Conservation (phyloP, 2,797 vertebrate species). For the Liparis tanakae region DNA sequence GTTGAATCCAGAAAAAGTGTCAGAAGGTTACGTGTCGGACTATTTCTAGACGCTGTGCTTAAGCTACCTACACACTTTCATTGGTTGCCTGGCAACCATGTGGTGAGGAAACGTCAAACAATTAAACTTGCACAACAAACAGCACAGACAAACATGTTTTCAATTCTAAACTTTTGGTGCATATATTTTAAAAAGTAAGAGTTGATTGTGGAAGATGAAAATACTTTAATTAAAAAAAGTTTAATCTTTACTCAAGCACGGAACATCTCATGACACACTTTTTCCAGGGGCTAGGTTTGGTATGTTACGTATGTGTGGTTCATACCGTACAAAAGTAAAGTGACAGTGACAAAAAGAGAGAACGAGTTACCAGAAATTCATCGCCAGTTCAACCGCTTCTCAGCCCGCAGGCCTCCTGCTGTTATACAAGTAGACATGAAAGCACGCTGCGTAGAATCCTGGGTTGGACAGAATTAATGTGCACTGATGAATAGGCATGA, state of each 20-base stretch:
- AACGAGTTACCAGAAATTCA: slow-evolving; percentile 42
- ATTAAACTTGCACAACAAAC: slow-evolving; percentile 1
- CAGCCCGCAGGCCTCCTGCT: slow-evolving; percentile 34
- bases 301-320: slow-evolving; percentile 2
- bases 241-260: background rate
- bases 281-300: background rate
- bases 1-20: background rate
- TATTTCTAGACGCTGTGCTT: background rate
- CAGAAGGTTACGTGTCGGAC: background rate
- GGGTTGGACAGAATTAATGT: slow-evolving; percentile 50
- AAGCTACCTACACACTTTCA: background rate
- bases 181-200: background rate
- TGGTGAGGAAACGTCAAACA: background rate
- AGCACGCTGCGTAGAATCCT: slow-evolving; percentile 42
- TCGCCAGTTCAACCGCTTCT: slow-evolving; percentile 41
- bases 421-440: slow-evolving; percentile 62
- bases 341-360: slow-evolving; percentile 29
- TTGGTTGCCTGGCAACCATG: background rate
- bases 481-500: slow-evolving; percentile 68
- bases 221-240: background rate
- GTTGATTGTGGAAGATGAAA: background rate
- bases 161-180: background rate
- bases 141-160: background rate
- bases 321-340: slow-evolving; percentile 7
- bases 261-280: background rate